Conservation (phyloP, 2,888 invertebrate species). For the Oligia fasciuncula region DNA sequence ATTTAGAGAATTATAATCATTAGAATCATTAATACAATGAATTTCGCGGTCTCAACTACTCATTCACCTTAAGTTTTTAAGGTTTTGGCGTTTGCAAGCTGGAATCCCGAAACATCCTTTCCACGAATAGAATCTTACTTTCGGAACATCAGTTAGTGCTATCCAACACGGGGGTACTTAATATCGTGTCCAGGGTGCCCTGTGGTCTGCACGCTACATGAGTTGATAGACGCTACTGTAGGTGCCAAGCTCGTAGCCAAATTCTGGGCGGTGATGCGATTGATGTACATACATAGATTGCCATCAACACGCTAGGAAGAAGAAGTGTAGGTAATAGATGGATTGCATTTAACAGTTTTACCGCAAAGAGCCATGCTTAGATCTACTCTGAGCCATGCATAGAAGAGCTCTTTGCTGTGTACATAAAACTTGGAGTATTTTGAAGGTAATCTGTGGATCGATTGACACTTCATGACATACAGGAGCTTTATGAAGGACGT, state of each 20-base stretch:
- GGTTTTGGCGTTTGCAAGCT: not conserved
- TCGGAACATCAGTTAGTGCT: not conserved
- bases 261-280: not conserved
- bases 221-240: too few relatives aligned
- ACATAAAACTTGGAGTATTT: conserved; percentile 45
- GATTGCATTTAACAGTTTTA: conserved; percentile 8
- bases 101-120: not conserved
- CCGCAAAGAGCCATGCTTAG: too few relatives aligned
- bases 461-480: conserved; percentile 64
- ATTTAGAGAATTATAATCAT: too few relatives aligned
- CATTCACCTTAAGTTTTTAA: not conserved
- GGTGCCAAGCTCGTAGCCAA: too few relatives aligned
- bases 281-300: not conserved
- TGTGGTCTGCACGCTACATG: too few relatives aligned
- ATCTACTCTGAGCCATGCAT: too few relatives aligned
- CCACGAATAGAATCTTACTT: not conserved
- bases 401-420: not conserved
- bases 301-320: not conserved
- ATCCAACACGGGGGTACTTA: too few relatives aligned
- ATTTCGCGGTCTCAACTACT: too few relatives aligned
- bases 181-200: too few relatives aligned
- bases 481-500: conserved; percentile 66
- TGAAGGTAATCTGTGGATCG: conserved; percentile 63
- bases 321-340: not conserved
- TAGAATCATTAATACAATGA: too few relatives aligned